Percentiles rank a stretch among this genome's conserved stretches.
Evolutionary conservation across 2,888 invertebrate species (phyloP).

Genomic region (Nowickia ferox): DNA sequence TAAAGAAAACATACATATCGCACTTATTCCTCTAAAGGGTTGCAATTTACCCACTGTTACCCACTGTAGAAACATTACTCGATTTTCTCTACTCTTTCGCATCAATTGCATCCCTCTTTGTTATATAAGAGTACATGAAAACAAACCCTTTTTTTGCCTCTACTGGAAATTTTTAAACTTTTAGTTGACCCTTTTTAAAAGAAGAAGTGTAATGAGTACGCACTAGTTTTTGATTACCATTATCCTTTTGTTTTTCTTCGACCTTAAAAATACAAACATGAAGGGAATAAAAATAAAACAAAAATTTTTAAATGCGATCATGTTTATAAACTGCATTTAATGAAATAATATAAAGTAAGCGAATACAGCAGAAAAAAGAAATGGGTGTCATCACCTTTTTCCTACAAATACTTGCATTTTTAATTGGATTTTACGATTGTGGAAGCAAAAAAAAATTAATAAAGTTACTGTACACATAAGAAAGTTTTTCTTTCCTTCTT

Average conservation of each 20-base stretch:
- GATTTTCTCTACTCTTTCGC: too few species aligned
- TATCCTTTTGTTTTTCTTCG: neutral
- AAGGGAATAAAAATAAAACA: neutral
- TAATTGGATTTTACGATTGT: conserved; percentile 42
- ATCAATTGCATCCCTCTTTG: too few species aligned
- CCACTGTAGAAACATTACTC: too few species aligned
- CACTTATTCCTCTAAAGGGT: too few species aligned
- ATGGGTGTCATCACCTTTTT: conserved; percentile 73
- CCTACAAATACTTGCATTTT: conserved; percentile 50
- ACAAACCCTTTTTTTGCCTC: too few species aligned
- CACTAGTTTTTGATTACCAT: too few species aligned
- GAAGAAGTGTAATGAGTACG: too few species aligned
- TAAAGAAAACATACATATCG: too few species aligned
- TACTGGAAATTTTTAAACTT: too few species aligned
- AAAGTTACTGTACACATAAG: neutral
- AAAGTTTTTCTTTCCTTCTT: neutral
- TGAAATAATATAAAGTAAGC: conserved; percentile 44
- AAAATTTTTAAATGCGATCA: conserved; percentile 60
- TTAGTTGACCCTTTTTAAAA: too few species aligned
- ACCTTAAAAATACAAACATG: conserved; percentile 26
- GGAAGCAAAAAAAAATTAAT: neutral
- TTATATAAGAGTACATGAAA: too few species aligned
- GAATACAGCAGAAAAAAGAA: conserved; percentile 51
- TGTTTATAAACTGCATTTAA: conserved; percentile 66
- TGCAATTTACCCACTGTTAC: too few species aligned